Percentiles rank a stretch among this genome's conserved stretches.
These are phyloP conservation scores for Threskiornis aethiopicus DNA, from an alignment of 2,797 vertebrate genomes.

Conservation along the genomic window DNA sequence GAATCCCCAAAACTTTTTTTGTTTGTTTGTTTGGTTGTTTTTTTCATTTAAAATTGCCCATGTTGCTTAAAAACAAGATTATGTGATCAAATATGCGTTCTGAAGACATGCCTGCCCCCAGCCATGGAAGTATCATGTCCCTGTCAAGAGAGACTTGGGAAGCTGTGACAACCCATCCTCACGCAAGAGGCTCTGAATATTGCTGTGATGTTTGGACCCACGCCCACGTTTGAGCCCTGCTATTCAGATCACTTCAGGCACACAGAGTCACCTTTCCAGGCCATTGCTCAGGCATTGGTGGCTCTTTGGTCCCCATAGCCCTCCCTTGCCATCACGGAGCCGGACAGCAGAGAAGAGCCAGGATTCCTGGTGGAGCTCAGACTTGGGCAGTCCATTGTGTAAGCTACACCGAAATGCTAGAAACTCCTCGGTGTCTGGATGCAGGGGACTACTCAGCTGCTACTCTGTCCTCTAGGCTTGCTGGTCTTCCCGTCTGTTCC, in stretches of 20 bases:
- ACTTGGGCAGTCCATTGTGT: too few relatives aligned
- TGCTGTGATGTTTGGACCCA: background rate
- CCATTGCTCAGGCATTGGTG: background rate
- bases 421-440: background rate
- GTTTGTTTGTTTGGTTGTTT: too few relatives aligned
- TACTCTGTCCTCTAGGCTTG: background rate
- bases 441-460: background rate
- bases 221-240: background rate
- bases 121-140: accelerated
- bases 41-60: background rate
- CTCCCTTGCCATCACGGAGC: background rate
- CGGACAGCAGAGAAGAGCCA: background rate
- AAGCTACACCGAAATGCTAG: background rate
- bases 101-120: background rate
- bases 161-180: background rate
- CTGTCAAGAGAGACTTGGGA: background rate
- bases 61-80: background rate
- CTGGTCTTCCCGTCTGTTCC: background rate
- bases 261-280: background rate
- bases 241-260: background rate
- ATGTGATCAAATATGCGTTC: background rate
- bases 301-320: background rate
- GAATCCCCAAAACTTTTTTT: background rate
- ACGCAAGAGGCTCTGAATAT: background rate
- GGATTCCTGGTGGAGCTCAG: background rate